phyloP scores from a whole-genome alignment of 2,113 vertebrate genomes.

The Aythya baeri region DNA sequence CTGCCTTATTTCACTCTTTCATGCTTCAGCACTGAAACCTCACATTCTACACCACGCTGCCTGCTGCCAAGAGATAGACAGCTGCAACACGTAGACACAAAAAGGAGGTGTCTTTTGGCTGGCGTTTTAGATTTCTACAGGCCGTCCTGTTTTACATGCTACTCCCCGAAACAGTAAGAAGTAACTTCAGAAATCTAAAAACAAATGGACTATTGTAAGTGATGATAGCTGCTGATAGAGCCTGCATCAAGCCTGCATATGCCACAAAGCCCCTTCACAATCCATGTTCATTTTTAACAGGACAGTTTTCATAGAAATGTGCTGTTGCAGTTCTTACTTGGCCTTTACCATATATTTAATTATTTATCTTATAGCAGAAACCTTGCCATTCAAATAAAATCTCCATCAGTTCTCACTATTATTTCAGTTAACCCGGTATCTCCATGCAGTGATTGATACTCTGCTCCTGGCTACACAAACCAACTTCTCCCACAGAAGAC shows the following conservation, averaged over 20 bases:
- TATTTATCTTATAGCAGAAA: background rate
- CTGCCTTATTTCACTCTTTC: conserved; percentile 24
- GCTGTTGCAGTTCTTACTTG: background rate
- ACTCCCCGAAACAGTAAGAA: background rate
- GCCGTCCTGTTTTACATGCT: background rate
- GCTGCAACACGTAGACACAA: conserved; percentile 50
- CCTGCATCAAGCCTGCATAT: background rate
- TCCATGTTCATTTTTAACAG: background rate
- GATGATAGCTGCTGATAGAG: background rate
- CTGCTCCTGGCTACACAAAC: background rate
- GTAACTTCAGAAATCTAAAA: conserved; percentile 4
- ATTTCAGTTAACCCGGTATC: background rate
- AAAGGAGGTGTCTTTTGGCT: conserved; percentile 62
- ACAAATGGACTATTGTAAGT: background rate
- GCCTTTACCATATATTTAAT: background rate
- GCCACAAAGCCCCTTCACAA: background rate
- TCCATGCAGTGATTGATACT: background rate
- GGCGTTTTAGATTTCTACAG: conserved; percentile 29
- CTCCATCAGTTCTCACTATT: background rate
- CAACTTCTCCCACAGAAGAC: background rate
- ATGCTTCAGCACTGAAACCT: conserved; percentile 13
- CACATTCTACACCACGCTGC: conserved; percentile 23
- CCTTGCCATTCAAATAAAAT: background rate
- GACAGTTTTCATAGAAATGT: background rate
- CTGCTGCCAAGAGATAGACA: conserved; percentile 67